Base-by-base conservation (phyloP, 1,140 invertebrate species). In the Chrysoperla carnea region DNA sequence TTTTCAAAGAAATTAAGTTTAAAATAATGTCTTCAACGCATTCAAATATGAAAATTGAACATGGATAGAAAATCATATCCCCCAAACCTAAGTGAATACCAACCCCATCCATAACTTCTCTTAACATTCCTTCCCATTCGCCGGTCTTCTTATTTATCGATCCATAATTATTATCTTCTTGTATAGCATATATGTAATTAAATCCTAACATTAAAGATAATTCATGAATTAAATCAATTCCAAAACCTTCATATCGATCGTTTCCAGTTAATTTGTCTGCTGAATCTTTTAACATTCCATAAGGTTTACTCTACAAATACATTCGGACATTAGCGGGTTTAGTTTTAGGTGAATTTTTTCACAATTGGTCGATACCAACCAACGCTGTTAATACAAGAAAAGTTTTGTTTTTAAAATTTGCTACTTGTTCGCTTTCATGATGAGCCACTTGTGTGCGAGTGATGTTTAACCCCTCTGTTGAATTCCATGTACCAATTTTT, bases 121-220 rank as follows among this genome's bases (percentile, higher is more conserved):
- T 68, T 23, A 94, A 74, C 80, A 96, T 90, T 50, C 90, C 91
- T 53, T 78, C 80, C 88, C 89, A 95, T 54, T 81, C 64, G 6
- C 68, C 67, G 0, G 72, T 79, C 28, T 60, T 61, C 13, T 64
- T 56, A 53, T 83, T 68, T 3, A 66, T 61, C 8, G 63, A 67
- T 8, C 89, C 90, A 59, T 90, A 88, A 31, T 68, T 67, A 38
- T 74, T 73, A 57, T 87, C 84, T 29, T 67, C 64, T 55, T 90
- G 84, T 27, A 84, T 63, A 31, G 74, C 66, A 51, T 91, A 81
- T 0, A 78, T 83, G 53, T 89, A 95, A 55, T 85, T 91, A 60
- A 94, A 94, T n/a, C 81, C 75, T 2, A 90, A 62, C 51, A 79
- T 69, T 50, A 72, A 63, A 11, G 81, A 72, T 4, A 90, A 63